These are phyloP conservation scores for Hoplodrina ambigua DNA, from an alignment of 2,888 invertebrate species.

Conservation along the genomic window DNA sequence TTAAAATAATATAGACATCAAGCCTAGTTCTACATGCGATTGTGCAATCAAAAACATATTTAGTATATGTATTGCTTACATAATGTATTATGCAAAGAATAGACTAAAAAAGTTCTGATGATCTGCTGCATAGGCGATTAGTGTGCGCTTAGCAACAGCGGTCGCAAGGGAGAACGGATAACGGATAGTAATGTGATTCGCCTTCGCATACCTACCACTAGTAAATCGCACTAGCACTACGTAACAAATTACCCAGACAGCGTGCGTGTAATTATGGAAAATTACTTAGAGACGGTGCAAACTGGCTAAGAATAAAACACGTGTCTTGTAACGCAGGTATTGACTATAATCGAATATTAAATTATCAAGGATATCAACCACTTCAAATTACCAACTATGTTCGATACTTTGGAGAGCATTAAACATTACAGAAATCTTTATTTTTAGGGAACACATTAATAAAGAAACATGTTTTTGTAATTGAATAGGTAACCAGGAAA, in stretches of 20 bases:
- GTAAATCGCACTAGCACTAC: slow-evolving; percentile 55
- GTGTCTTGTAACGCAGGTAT: slow-evolving; percentile 25
- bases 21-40: slow-evolving; percentile 24
- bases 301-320: slow-evolving; percentile 44
- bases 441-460: slow-evolving; percentile 11
- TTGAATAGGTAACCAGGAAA: slow-evolving; percentile 13
- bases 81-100: slow-evolving; percentile 41
- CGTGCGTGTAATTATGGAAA: slow-evolving; percentile 62
- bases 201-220: slow-evolving; percentile 48
- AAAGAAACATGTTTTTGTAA: slow-evolving; percentile 13
- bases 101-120: slow-evolving; percentile 20
- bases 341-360: slow-evolving; percentile 33
- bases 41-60: slow-evolving; percentile 43
- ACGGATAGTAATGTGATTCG: slow-evolving; percentile 55
- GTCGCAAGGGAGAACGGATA: slow-evolving; percentile 44
- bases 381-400: slow-evolving; percentile 24
- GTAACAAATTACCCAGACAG: slow-evolving; percentile 59
- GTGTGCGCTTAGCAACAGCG: slow-evolving; percentile 53
- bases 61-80: slow-evolving; percentile 30
- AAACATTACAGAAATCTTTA: not conserved
- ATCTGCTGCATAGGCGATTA: slow-evolving; percentile 34
- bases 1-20: slow-evolving; percentile 17
- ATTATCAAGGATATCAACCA: slow-evolving; percentile 35
- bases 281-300: slow-evolving; percentile 60
- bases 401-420: slow-evolving; percentile 19